phyloP scores from a whole-genome alignment of 2,888 invertebrate species.

The Teinopalpus imperialis region DNA sequence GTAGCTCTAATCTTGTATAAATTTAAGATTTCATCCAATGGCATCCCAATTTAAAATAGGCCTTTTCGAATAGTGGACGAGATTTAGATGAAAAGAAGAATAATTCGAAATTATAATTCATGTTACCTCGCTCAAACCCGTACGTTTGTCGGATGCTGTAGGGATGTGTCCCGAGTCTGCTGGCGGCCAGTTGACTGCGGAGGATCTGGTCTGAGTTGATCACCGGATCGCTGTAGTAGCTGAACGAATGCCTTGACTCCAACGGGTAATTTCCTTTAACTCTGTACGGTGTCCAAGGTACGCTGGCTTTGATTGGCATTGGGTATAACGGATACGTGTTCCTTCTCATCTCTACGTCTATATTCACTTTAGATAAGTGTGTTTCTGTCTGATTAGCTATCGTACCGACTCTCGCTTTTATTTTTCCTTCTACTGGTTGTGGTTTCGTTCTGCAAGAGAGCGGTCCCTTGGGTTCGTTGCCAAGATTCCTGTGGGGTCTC shows the following conservation, averaged over 20 bases:
- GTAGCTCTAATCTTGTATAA: too few species aligned
- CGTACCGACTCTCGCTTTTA: conserved; percentile 40
- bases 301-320: conserved; percentile 56
- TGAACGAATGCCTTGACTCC: conserved; percentile 47
- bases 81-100: too few species aligned
- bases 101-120: too few species aligned
- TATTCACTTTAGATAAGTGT: conserved; percentile 41
- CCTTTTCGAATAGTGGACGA: too few species aligned
- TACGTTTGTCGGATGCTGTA: conserved; percentile 59
- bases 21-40: too few species aligned
- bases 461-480: conserved; percentile 51
- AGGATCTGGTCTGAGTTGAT: conserved; percentile 58
- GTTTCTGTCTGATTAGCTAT: conserved; percentile 51
- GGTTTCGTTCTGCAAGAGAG: conserved; percentile 40
- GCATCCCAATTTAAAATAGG: too few species aligned
- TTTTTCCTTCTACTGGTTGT: conserved; percentile 13
- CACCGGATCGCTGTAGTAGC: conserved; percentile 61
- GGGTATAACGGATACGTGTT: conserved; percentile 68
- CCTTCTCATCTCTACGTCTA: conserved; percentile 53
- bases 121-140: conserved; percentile 67
- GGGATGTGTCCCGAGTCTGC: conserved; percentile 54
- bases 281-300: conserved; percentile 52
- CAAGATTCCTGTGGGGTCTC: conserved; percentile 51
- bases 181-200: conserved; percentile 58
- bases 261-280: conserved; percentile 47